Conservation (phyloP, 2,888 invertebrate species). For the Macaria notata region DNA sequence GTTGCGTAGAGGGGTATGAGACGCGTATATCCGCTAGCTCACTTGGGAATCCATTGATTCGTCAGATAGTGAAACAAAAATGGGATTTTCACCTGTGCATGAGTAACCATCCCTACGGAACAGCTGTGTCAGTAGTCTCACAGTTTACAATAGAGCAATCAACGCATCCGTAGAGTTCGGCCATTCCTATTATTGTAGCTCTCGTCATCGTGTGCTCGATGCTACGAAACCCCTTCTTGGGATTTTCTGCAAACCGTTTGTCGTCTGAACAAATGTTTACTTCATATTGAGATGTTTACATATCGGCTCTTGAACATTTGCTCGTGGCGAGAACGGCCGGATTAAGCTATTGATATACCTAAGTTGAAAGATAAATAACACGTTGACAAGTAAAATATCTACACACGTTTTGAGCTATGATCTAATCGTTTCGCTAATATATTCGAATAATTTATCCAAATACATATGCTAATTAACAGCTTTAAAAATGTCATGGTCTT, state of each 20-base stretch:
- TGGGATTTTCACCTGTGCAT: conserved; percentile 11
- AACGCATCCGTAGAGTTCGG: conserved; percentile 3
- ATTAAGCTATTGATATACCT: conserved; percentile 25
- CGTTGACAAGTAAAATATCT: conserved; percentile 4
- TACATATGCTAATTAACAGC: too few species aligned
- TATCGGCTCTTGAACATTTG: conserved; percentile 44
- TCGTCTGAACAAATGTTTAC: conserved; percentile 52
- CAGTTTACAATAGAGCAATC: conserved; percentile 20
- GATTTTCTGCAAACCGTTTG: conserved; percentile 36
- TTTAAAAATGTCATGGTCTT: too few species aligned
- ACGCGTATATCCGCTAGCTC: conserved; percentile 13
- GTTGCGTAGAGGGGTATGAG: conserved; percentile 7
- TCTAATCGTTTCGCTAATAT: too few species aligned
- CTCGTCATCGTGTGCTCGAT: conserved; percentile 14
- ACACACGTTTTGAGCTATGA: too few species aligned
- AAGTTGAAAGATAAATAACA: conserved; percentile 21
- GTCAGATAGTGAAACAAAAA: conserved; percentile 7
- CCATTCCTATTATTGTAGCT: conserved; percentile 1
- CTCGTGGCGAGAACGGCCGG: conserved; percentile 36
- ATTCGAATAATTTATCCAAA: too few species aligned
- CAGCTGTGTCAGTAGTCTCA: conserved; percentile 26
- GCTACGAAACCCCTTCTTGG: conserved; percentile 8
- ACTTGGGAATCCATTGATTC: conserved; percentile 16
- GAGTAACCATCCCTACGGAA: conserved; percentile 31
- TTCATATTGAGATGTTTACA: conserved; percentile 43